phyloP scores from a whole-genome alignment of 1,140 invertebrate species.

The Temnothorax longispinosus region DNA sequence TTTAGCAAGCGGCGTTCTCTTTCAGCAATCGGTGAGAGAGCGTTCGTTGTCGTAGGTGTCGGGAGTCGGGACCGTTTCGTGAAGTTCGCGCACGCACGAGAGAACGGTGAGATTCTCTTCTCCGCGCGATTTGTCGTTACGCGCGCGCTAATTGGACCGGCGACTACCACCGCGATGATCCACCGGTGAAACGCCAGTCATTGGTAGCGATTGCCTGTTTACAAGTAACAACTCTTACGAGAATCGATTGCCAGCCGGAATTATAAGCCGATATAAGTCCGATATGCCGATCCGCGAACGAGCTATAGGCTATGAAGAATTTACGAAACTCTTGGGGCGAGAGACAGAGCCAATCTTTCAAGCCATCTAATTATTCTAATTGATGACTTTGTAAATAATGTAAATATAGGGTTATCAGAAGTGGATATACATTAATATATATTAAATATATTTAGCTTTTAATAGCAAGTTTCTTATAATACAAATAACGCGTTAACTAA shows the following conservation, averaged over 20 bases:
- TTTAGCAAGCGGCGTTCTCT: slow-evolving; percentile 72
- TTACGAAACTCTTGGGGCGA: neutral
- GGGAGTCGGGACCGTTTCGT: slow-evolving; percentile 41
- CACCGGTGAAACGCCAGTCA: neutral
- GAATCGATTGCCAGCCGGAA: slow-evolving; percentile 18
- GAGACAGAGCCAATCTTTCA: neutral
- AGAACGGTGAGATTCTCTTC: neutral
- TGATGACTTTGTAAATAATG: neutral
- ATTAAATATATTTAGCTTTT: neutral
- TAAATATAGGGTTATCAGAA: neutral
- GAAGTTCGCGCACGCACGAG: slow-evolving; percentile 13
- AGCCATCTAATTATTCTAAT: neutral
- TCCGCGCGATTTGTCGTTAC: slow-evolving; percentile 13
- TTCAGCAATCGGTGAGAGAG: slow-evolving; percentile 74
- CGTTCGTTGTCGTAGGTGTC: slow-evolving; percentile 31
- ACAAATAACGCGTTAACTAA: neutral
- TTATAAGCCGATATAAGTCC: neutral
- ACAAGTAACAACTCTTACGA: neutral
- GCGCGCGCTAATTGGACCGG: slow-evolving; percentile 30
- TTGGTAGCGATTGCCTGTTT: slow-evolving; percentile 7
- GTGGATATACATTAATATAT: neutral
- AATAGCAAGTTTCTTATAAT: too few species aligned
- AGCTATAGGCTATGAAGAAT: neutral
- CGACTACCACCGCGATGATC: neutral
- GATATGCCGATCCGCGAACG: neutral